A percentile compares a stretch with the other conserved stretches of the same genome.
Evolutionary conservation across 2,113 vertebrate genomes (phyloP).

Genomic region (Sinocyclocheilus anshuiensis): DNA sequence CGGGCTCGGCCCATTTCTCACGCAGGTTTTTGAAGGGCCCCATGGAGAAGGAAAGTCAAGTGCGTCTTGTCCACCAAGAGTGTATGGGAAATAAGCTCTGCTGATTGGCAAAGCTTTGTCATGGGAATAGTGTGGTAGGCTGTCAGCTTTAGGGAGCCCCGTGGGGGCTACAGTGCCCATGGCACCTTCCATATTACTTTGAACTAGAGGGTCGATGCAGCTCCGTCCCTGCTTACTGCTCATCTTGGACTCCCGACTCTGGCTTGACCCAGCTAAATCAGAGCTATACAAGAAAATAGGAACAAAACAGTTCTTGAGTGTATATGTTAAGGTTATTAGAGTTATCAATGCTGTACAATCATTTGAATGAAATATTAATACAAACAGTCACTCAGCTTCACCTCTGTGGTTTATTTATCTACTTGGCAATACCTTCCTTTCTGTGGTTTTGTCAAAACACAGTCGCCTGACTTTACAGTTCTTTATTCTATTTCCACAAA

Average conservation of each 20-base stretch:
- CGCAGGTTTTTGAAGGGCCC: constrained; percentile 64
- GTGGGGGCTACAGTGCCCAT: constrained; percentile 10
- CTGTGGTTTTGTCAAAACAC: background rate
- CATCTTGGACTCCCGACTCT: constrained; percentile 71
- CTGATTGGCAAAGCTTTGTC: constrained; percentile 74
- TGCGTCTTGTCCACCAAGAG: constrained; percentile 66
- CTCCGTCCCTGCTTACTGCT: constrained; percentile 74
- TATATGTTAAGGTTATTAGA: background rate
- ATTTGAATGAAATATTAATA: background rate
- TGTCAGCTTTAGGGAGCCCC: constrained; percentile 65
- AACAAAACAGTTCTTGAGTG: background rate
- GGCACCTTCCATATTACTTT: constrained; percentile 75
- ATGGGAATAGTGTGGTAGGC: constrained; percentile 56
- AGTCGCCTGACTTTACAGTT: background rate
- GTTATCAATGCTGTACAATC: background rate
- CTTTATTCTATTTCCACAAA: constrained; percentile 1
- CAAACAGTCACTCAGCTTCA: background rate
- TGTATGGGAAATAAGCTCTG: constrained; percentile 80
- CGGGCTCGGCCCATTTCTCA: constrained; percentile 63
- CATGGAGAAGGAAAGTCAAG: constrained; percentile 66
- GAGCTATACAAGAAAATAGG: constrained; percentile 56
- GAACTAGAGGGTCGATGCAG: constrained; percentile 68
- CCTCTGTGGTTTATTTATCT: constrained; percentile 4
- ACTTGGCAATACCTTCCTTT: constrained; percentile 3
- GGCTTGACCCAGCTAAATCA: constrained; percentile 44